These are phyloP conservation scores for Paramisgurnus dabryanus DNA, from an alignment of 2,113 vertebrate genomes.

Conservation along the genomic window DNA sequence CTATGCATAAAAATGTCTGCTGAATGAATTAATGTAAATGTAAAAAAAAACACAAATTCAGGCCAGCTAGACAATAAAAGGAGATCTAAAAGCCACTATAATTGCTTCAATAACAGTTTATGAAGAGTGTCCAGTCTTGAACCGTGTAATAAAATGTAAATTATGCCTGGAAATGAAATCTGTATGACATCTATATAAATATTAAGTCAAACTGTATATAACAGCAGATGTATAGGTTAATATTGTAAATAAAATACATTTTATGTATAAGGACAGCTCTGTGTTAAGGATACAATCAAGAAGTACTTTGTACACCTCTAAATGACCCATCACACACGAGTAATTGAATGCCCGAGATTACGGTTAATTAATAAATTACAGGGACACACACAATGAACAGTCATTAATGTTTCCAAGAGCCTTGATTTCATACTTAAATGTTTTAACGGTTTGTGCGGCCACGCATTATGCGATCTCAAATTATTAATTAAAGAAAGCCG, in stretches of 20 bases:
- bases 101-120: conserved; percentile 62
- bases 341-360: conserved; percentile 81
- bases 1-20: conserved; percentile 14
- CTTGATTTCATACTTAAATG: conserved; percentile 84
- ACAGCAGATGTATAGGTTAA: background rate
- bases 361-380: conserved; percentile 95
- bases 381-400: conserved; percentile 76
- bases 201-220: background rate
- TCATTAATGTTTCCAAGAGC: conserved; percentile 70
- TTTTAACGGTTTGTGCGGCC: conserved; percentile 80
- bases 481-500: conserved; percentile 99
- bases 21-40: conserved; percentile 45
- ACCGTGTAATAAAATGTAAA: conserved; percentile 56
- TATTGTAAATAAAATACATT: background rate
- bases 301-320: conserved; percentile 65
- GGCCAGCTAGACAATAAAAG: conserved; percentile 45
- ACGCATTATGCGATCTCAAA: conserved; percentile 74
- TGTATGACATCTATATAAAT: conserved; percentile 36
- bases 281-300: conserved; percentile 49
- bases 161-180: conserved; percentile 43
- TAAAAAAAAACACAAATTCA: conserved; percentile 44
- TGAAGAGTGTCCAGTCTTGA: conserved; percentile 59
- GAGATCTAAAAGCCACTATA: conserved; percentile 45
- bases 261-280: background rate
- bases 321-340: conserved; percentile 74